phyloP scores from a whole-genome alignment of 2,888 invertebrate species.

The Euphydryas editha region DNA sequence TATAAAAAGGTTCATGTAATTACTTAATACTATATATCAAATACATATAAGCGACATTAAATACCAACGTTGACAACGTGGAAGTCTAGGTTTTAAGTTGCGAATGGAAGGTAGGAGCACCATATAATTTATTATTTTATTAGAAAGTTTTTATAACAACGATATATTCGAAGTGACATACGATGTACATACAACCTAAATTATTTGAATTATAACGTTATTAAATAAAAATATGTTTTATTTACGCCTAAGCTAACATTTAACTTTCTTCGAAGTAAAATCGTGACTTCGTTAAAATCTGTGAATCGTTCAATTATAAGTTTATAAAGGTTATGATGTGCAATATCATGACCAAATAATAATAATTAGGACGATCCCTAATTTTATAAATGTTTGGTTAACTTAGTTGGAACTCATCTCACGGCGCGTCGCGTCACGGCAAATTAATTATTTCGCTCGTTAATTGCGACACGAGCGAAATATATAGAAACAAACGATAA shows the following conservation, averaged over 20 bases:
- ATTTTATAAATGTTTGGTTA: conserved; percentile 1
- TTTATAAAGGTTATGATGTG: background rate
- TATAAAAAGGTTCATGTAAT: conserved; percentile 16
- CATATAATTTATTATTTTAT: background rate
- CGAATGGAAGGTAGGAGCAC: conserved; percentile 7
- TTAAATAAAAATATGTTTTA: too few species aligned
- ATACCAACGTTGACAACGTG: conserved; percentile 13
- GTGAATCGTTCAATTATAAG: too few species aligned
- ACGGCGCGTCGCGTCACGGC: conserved; percentile 28
- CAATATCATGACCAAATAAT: background rate
- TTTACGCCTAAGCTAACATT: too few species aligned
- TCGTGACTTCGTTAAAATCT: too few species aligned
- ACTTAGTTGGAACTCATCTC: conserved; percentile 18
- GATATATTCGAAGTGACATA: too few species aligned
- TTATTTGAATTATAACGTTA: too few species aligned
- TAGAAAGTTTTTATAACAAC: too few species aligned
- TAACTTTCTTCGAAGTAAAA: too few species aligned
- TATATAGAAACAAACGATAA: conserved; percentile 34
- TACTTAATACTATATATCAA: conserved; percentile 13
- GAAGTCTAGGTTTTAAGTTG: conserved; percentile 12
- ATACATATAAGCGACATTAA: conserved; percentile 14
- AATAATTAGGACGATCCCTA: conserved; percentile 3
- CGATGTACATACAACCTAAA: too few species aligned
- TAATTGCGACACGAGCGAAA: conserved; percentile 36
- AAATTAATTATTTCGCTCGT: conserved; percentile 40